Evolutionary conservation across 2,888 invertebrate species (phyloP), one percentile per base, ranked within the genome.

Genomic region (Sarcophaga subvicina): DNA sequence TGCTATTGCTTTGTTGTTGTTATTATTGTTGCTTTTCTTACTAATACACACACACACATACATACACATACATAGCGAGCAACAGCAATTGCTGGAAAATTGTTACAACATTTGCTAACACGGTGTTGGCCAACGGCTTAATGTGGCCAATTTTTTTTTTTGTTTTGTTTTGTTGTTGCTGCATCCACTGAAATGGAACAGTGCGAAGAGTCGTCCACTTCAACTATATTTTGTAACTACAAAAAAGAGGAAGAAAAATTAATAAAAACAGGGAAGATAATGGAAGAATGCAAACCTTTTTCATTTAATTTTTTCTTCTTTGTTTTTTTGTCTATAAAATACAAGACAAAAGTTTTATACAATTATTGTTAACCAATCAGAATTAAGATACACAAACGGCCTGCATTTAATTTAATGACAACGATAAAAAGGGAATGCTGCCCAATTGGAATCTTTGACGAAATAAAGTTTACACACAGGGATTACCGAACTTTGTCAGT

Each of bases 321-420:
- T 2, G 37, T 37, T 3, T 37, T 54, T 4, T 17, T 4, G 3
- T 54, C 17, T 54, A 54, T 54, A 63, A 20, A 20, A 45, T 27
- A 63, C 49, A 45, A 47, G 54, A 54, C 22, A 67, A 25, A 4
- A 64, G 12, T 54, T 8, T 75, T 60, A 60, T 5, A 64, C 17
- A 20, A 62, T 60, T 25, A 37, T 66, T 80, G 71, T 71, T 71
- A 75, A 71, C 84, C 84, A 84, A 84, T 84, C 84, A 80, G 70
- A 80, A 70, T 70, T 66, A 76, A 80, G 76, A 20, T 20, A 45
- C 70, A 54, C 78, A 83, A 70, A 70, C 71, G 77, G 73, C 45
- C 66, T 37, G 20, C 63, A 77, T 77, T 83, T 64, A 77, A 77
- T 67, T 76, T 66, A 77, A 77, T 37, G 45, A 47, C 47, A 62